Evolutionary conservation across 2,888 invertebrate species (phyloP).

Genomic region (Pristionchus maxplancki): DNA sequence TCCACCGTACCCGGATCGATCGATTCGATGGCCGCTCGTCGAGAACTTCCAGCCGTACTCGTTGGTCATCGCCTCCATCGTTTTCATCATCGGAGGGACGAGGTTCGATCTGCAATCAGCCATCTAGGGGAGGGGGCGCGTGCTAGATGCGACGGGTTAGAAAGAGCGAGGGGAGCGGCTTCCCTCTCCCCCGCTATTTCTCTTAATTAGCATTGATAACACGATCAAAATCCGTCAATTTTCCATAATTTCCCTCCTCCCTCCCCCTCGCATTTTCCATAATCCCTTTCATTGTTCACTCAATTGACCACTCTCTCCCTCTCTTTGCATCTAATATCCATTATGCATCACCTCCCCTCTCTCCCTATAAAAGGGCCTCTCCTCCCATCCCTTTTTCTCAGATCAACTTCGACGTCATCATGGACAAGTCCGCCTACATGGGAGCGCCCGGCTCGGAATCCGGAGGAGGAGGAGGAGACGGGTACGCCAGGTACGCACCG

Average conservation of each 20-base stretch:
- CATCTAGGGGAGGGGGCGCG: too few species aligned
- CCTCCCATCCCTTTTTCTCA: background rate
- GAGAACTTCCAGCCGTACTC: constrained; percentile 43
- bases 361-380: background rate
- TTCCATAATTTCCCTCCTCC: background rate
- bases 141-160: too few species aligned
- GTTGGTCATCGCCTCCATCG: background rate
- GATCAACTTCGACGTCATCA: background rate
- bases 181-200: too few species aligned
- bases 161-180: too few species aligned
- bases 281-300: too few species aligned
- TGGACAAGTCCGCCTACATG: constrained; percentile 37
- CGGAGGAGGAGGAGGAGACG: constrained; percentile 23
- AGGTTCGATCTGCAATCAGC: constrained; percentile 26
- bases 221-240: background rate
- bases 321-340: too few species aligned
- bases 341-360: too few species aligned
- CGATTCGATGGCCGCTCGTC: background rate
- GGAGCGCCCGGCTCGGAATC: constrained; percentile 12
- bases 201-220: too few species aligned
- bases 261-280: background rate
- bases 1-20: background rate
- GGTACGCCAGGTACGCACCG: constrained; percentile 17
- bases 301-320: background rate
- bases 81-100: background rate